Evolutionary conservation across 1,140 invertebrate species (phyloP).

Genomic region (Diabrotica virgifera): DNA sequence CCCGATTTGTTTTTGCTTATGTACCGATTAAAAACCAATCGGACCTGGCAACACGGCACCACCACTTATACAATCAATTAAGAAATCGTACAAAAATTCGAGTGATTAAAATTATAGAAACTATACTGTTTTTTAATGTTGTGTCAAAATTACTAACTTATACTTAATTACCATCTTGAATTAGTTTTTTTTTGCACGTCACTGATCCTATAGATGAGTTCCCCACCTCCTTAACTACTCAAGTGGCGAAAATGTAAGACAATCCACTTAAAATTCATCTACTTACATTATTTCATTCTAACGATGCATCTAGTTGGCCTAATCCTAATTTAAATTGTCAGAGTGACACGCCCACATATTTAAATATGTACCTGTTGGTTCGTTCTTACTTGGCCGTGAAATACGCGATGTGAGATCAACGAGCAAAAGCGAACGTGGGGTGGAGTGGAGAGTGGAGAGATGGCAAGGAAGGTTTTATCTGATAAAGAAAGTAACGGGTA

Average conservation of each 20-base stretch:
- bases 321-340: constrained; percentile 34
- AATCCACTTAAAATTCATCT: constrained; percentile 33
- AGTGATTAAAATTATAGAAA: too few species aligned
- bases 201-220: background rate
- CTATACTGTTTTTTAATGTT: too few species aligned
- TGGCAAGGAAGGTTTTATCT: background rate
- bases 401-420: too few species aligned
- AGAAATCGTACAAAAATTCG: too few species aligned
- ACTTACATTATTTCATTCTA: constrained; percentile 30
- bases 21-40: too few species aligned
- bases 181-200: background rate
- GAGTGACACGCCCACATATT: constrained; percentile 23
- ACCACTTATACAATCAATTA: too few species aligned
- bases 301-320: constrained; percentile 26
- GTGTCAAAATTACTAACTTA: too few species aligned
- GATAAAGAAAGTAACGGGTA: background rate
- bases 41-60: too few species aligned
- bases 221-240: constrained; percentile 6
- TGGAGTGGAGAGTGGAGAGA: background rate
- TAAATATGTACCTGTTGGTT: constrained; percentile 18
- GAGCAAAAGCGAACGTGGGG: too few species aligned
- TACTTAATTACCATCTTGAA: too few species aligned
- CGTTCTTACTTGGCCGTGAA: background rate
- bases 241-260: constrained; percentile 34
- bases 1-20: too few species aligned